Evolutionary conservation across 2,797 vertebrate species (phyloP).

Genomic region (Brachyalestes nurse): DNA sequence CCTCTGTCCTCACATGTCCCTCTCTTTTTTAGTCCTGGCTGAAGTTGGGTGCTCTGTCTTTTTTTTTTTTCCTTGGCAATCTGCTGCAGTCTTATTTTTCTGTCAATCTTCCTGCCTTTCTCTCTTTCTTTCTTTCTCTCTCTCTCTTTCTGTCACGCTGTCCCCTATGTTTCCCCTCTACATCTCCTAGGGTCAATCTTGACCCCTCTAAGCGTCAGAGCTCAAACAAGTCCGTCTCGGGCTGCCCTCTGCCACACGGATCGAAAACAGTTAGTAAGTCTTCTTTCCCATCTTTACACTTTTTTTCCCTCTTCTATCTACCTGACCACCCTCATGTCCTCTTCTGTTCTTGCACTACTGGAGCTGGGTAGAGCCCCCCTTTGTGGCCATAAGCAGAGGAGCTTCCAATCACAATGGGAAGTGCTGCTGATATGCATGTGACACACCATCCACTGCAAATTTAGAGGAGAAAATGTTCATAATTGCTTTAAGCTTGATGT

Average conservation of each 20-base stretch:
- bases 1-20: constrained; percentile 9
- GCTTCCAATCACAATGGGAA: neutral
- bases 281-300: constrained; percentile 64
- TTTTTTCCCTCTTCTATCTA: constrained; percentile 65
- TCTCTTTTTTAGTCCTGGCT: constrained; percentile 61
- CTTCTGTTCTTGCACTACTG: constrained; percentile 46
- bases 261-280: constrained; percentile 98
- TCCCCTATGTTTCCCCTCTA: constrained; percentile 62
- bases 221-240: constrained; percentile 95
- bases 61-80: constrained; percentile 68
- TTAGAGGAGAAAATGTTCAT: neutral
- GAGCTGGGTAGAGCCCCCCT: constrained; percentile 57
- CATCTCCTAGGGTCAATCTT: constrained; percentile 91
- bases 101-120: constrained; percentile 66
- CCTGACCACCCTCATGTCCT: constrained; percentile 52
- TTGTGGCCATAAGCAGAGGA: constrained; percentile 49
- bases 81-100: constrained; percentile 64
- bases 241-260: constrained; percentile 93
- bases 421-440: neutral
- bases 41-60: constrained; percentile 67
- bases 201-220: constrained; percentile 97
- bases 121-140: constrained; percentile 9
- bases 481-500: neutral
- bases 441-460: neutral
- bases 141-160: constrained; percentile 46